phyloP scores from a whole-genome alignment of 2,888 invertebrate species.

The Apoda limacodes region DNA sequence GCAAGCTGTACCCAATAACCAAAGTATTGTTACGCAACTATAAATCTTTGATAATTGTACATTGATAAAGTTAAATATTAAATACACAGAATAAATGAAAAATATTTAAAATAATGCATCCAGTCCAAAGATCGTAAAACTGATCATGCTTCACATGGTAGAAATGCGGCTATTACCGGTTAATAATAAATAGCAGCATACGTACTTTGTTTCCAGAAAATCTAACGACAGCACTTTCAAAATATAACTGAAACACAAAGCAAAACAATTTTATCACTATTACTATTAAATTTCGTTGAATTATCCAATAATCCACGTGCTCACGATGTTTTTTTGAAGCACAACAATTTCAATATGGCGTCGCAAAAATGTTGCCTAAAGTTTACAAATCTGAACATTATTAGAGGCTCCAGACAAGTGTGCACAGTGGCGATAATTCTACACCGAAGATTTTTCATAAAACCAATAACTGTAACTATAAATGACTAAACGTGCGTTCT shows the following conservation, averaged over 20 bases:
- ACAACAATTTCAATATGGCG: constrained; percentile 77
- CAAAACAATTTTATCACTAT: constrained; percentile 33
- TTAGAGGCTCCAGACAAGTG: too few species aligned
- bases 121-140: too few species aligned
- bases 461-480: too few species aligned
- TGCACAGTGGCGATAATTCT: too few species aligned
- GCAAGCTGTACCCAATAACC: constrained; percentile 54
- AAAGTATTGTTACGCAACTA: constrained; percentile 68
- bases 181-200: constrained; percentile 20
- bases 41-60: constrained; percentile 31
- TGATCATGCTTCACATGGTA: too few species aligned
- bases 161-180: not conserved
- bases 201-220: constrained; percentile 48
- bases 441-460: too few species aligned
- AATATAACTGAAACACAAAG: constrained; percentile 30
- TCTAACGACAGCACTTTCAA: constrained; percentile 34
- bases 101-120: too few species aligned
- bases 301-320: constrained; percentile 74
- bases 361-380: too few species aligned
- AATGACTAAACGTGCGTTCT: too few species aligned
- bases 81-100: too few species aligned
- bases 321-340: constrained; percentile 74
- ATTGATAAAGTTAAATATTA: constrained; percentile 4
- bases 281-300: constrained; percentile 59
- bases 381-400: too few species aligned